Conservation (phyloP, 2,113 vertebrate genomes). For the Gymnobelideus leadbeateri region DNA sequence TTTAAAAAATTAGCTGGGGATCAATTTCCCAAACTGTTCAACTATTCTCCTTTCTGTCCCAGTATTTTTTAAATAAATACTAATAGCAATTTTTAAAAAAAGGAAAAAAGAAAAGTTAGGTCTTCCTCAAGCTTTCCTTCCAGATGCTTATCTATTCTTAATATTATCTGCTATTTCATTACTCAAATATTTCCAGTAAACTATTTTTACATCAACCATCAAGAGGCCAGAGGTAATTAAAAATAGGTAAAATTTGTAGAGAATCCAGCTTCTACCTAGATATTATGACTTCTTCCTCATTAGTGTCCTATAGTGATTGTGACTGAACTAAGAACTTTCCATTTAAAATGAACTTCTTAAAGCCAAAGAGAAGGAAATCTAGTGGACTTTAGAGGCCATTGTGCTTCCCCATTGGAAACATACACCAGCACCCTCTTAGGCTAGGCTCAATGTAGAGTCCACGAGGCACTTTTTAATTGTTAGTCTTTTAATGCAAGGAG, state of each 20-base stretch:
- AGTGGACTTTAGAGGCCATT: neutral
- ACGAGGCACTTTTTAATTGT: neutral
- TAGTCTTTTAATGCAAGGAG: neutral
- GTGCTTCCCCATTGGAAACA: neutral
- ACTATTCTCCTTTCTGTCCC: neutral
- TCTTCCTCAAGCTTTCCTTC: neutral
- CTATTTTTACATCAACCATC: neutral
- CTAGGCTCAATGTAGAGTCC: neutral
- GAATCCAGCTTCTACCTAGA: neutral
- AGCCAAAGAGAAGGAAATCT: neutral
- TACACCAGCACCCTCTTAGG: neutral
- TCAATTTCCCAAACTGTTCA: neutral
- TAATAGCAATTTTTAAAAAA: no score
- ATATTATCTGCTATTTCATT: neutral
- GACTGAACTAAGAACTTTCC: neutral
- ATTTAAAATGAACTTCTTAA: neutral
- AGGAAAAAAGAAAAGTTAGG: neutral
- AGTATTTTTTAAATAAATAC: neutral
- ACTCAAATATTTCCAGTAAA: neutral
- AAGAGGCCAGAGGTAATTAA: neutral
- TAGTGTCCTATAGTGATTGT: neutral
- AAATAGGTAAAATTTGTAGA: neutral
- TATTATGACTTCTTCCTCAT: neutral
- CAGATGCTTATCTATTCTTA: neutral
- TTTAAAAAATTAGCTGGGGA: neutral